Evolutionary conservation across 1,140 invertebrate species (phyloP).

Genomic region (Drosophila littoralis): DNA sequence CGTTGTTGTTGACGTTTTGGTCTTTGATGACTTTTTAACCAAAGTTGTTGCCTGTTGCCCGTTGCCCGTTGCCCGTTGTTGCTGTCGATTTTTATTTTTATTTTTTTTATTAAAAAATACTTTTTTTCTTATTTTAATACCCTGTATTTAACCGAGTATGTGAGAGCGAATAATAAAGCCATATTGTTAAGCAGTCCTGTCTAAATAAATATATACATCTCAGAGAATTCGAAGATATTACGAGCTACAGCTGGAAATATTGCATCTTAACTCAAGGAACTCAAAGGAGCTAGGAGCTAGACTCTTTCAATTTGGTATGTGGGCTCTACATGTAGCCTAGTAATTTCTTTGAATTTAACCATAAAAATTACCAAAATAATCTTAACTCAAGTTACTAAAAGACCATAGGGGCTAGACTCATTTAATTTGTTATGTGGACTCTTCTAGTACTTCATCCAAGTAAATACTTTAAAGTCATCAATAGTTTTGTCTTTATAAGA

Average conservation of each 20-base stretch:
- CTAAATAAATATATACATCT: too few relatives aligned
- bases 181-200: too few relatives aligned
- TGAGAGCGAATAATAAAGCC: too few relatives aligned
- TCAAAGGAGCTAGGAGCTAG: neutral
- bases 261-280: neutral
- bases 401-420: neutral
- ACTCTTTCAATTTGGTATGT: neutral
- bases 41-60: constrained; percentile 58
- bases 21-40: constrained; percentile 79
- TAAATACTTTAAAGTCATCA: too few relatives aligned
- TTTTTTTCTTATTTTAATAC: constrained; percentile 16
- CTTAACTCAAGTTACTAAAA: neutral
- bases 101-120: constrained; percentile 19
- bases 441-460: neutral
- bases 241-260: neutral
- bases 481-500: too few relatives aligned
- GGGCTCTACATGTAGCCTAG: neutral
- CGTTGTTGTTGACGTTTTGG: constrained; percentile 63
- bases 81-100: constrained; percentile 47
- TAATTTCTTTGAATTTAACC: neutral
- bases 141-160: neutral
- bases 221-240: neutral
- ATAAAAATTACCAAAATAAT: too few relatives aligned
- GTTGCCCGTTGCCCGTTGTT: constrained; percentile 23
- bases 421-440: neutral